Conservation (phyloP, 2,888 invertebrate species). For the Cryptocephalus primarius region DNA sequence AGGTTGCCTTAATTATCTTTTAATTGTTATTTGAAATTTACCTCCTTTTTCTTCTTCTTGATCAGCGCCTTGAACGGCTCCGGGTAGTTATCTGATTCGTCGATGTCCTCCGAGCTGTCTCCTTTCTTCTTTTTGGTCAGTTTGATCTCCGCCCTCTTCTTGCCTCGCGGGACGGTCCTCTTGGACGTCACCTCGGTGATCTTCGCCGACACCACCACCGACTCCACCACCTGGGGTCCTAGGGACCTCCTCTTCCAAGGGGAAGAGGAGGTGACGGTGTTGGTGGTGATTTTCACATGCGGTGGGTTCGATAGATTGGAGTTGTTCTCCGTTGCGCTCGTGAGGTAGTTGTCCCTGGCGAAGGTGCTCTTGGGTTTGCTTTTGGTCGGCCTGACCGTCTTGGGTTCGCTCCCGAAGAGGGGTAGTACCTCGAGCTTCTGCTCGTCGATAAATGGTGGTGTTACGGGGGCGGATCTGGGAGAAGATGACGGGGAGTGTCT, state of each 20-base stretch:
- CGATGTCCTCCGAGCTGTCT: slow-evolving; percentile 42
- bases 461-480: slow-evolving; percentile 16
- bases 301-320: slow-evolving; percentile 19
- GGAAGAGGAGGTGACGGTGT: slow-evolving; percentile 17
- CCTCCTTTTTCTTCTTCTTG: slow-evolving; percentile 43
- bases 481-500: background rate
- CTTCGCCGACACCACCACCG: slow-evolving; percentile 30
- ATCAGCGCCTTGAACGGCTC: slow-evolving; percentile 54
- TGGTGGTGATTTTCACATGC: slow-evolving; percentile 11
- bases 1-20: too few species aligned
- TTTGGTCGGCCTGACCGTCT: slow-evolving; percentile 19
- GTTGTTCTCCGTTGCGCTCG: slow-evolving; percentile 24
- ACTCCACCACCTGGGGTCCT: slow-evolving; percentile 22
- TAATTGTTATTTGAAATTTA: slow-evolving; percentile 14
- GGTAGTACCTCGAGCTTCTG: slow-evolving; percentile 33
- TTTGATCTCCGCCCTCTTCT: slow-evolving; percentile 23
- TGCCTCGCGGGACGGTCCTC: slow-evolving; percentile 23
- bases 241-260: slow-evolving; percentile 9
- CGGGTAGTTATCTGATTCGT: slow-evolving; percentile 53
- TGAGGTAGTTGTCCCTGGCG: slow-evolving; percentile 14
- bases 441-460: slow-evolving; percentile 27
- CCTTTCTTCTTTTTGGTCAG: slow-evolving; percentile 13
- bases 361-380: slow-evolving; percentile 6
- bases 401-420: slow-evolving; percentile 31
- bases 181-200: slow-evolving; percentile 31